A percentile compares a stretch with the other conserved stretches of the same genome.
These are phyloP conservation scores for Xiphorhynchus elegans DNA, from an alignment of 2,113 vertebrate species.

Conservation along the genomic window DNA sequence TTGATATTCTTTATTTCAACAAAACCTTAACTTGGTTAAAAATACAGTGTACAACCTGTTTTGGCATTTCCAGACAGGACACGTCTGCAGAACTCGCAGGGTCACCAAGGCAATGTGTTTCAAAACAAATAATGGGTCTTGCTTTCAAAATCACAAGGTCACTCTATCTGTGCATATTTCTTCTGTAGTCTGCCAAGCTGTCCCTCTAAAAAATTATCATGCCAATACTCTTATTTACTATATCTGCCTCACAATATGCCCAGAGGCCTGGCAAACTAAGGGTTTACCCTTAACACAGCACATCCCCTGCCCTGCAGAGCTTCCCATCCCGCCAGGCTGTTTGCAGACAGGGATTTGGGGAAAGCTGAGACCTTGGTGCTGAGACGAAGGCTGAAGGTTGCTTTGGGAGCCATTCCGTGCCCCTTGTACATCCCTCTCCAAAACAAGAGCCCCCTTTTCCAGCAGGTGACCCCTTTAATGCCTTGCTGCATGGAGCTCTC, in stretches of 20 bases:
- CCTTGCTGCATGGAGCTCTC: neutral
- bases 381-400: neutral
- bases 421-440: accelerated
- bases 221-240: neutral
- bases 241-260: neutral
- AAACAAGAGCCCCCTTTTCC: neutral
- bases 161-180: constrained; percentile 26
- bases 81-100: constrained; percentile 24
- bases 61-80: constrained; percentile 45
- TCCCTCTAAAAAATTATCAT: neutral
- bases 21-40: constrained; percentile 48
- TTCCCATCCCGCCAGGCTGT: neutral
- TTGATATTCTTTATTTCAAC: constrained; percentile 61
- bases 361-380: neutral
- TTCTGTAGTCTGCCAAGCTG: constrained; percentile 11
- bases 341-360: neutral
- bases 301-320: neutral
- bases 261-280: neutral
- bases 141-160: constrained; percentile 52
- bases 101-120: constrained; percentile 45
- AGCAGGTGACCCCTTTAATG: neutral
- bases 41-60: constrained; percentile 31
- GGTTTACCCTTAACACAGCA: neutral
- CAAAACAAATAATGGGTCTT: constrained; percentile 23
- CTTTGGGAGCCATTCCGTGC: neutral